Base-by-base conservation (phyloP, 2,888 invertebrate genomes). In the Thymelicus lineola region DNA sequence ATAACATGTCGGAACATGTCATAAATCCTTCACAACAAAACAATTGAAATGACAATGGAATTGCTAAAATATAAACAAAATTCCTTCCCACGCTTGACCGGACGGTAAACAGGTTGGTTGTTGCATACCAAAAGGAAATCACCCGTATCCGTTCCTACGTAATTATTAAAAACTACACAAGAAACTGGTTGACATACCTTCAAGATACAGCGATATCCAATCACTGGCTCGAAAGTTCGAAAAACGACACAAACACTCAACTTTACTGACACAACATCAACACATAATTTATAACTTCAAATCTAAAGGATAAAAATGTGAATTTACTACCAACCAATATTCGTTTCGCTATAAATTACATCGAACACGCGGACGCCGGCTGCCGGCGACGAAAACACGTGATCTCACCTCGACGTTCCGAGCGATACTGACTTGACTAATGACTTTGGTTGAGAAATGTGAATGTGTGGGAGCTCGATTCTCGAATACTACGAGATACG, bases 61-160 rank as follows among this genome's bases (percentile, higher is more conserved):
- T 74, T 73, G 66, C 70, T 76, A 74, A 73, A 75, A 82, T 81
- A 80, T 89, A 85, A 88, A 81, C 81, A 77, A 80, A 85, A 87
- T 87, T 77, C 86, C 88, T 91, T 92, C 92, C 90, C 92, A 92
- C 92, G 91, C 84, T 83, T 79, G 82, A 83, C 85, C 89, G 89
- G 86, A 89, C 88, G 85, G 86, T 84, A 88, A 91, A 91, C 92
- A 82, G 87, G 91, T 91, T 87, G 78, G 74, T n/a, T 75, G 78
- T 85, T 88, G 87, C 89, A 89, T 88, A 86, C 87, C 87, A 76
- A 89, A 89, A 89, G 87, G 85, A 89, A 91, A 90, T 86, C 86
- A 82, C 76, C 78, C 82, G 82, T 83, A 83, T 86, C 86, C 86
- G 85, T 59, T 82, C 81, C 76, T 80, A 80, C 81, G 78, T 75